Evolutionary conservation across 2,888 invertebrate genomes (phyloP).

Genomic region (Eilema caniola): DNA sequence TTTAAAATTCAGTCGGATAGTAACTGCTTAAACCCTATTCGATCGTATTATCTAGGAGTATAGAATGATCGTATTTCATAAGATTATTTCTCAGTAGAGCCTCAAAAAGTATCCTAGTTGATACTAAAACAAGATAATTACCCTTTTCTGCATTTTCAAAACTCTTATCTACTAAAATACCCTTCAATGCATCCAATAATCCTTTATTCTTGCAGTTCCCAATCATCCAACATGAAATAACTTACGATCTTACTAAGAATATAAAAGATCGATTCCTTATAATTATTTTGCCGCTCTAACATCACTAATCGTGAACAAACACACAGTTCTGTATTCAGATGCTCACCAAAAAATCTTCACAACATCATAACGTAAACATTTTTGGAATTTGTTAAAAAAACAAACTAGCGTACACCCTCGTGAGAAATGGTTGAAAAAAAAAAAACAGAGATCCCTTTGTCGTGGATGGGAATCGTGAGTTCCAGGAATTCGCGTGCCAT

Average conservation of each 20-base stretch:
- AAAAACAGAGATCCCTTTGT: conserved; percentile 67
- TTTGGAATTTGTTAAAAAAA: conserved; percentile 77
- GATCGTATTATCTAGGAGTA: not conserved
- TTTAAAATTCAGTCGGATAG: not conserved
- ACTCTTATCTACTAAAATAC: not conserved
- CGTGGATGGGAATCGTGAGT: conserved; percentile 79
- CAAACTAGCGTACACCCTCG: conserved; percentile 72
- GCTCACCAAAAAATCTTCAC: conserved; percentile 72
- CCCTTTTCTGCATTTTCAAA: not conserved
- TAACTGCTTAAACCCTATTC: not conserved
- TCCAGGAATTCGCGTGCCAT: conserved; percentile 85
- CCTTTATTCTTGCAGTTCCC: not conserved
- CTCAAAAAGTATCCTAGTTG: not conserved
- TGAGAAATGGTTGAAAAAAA: conserved; percentile 76
- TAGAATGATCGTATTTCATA: not conserved
- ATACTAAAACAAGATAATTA: not conserved
- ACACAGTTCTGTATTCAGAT: conserved; percentile 37
- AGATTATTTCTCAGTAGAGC: not conserved
- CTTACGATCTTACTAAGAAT: not conserved
- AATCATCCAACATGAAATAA: not conserved
- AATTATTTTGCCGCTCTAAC: not conserved
- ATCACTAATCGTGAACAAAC: conserved; percentile 21
- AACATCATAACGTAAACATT: conserved; percentile 78
- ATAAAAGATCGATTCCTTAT: not conserved
- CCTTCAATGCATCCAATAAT: not conserved